Conservation (phyloP, 1,140 invertebrate species). For the Rhizoglyphus robini region DNA sequence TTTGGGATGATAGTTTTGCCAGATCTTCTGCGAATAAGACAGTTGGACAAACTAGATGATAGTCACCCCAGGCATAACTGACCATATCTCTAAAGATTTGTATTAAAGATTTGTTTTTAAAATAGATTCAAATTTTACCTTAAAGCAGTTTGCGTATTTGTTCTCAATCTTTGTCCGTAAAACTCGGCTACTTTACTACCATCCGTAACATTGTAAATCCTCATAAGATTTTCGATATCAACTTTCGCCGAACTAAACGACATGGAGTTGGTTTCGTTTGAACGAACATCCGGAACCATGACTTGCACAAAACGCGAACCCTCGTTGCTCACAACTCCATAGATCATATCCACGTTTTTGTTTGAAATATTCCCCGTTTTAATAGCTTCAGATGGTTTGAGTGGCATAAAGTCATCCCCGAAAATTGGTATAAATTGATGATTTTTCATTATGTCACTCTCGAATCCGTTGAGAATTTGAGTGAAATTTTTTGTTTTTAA, state of each 20-base stretch:
- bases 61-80: no score
- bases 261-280: no score
- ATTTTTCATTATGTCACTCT: no score
- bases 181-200: not conserved
- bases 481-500: not conserved
- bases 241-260: not conserved
- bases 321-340: slow-evolving; percentile 5
- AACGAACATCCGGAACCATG: not conserved
- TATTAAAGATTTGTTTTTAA: not conserved
- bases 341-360: not conserved
- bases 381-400: slow-evolving; percentile 10
- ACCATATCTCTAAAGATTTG: no score
- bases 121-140: not conserved
- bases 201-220: not conserved
- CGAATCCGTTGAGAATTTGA: not conserved
- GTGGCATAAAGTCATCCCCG: slow-evolving; percentile 5
- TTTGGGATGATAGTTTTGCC: no score
- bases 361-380: not conserved
- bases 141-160: no score
- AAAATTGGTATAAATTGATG: not conserved
- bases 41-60: no score
- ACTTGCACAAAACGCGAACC: slow-evolving; percentile 12
- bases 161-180: no score
- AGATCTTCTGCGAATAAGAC: no score
- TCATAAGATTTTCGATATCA: not conserved